These are phyloP conservation scores for Cataglyphis albicans DNA, from an alignment of 2,888 invertebrate species.

Conservation along the genomic window DNA sequence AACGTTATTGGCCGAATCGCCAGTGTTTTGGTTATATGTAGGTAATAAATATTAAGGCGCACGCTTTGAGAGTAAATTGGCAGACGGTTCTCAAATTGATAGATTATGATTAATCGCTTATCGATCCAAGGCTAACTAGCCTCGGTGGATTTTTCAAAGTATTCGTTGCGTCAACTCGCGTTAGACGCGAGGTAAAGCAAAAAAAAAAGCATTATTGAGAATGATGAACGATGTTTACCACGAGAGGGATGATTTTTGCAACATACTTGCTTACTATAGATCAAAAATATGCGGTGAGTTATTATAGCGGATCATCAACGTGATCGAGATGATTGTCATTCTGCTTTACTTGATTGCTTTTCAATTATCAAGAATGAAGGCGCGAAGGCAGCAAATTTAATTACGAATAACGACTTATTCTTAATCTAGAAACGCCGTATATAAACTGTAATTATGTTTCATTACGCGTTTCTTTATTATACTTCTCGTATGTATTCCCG, in stretches of 20 bases:
- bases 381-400: background rate
- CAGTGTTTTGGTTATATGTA: background rate
- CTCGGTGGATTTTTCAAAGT: constrained; percentile 45
- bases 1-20: constrained; percentile 2
- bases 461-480: background rate
- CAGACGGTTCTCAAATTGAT: constrained; percentile 56
- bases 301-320: background rate
- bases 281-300: background rate
- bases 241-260: constrained; percentile 44
- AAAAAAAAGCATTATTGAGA: constrained; percentile 43
- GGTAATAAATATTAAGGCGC: constrained; percentile 40
- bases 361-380: background rate
- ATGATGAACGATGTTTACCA: constrained; percentile 56
- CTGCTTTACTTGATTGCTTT: constrained; percentile 8
- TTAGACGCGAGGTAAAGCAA: constrained; percentile 39
- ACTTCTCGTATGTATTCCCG: background rate
- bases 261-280: background rate
- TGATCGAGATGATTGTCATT: constrained; percentile 2
- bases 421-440: background rate
- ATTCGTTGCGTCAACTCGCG: constrained; percentile 45
- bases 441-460: constrained; percentile 8
- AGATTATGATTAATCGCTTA: constrained; percentile 61
- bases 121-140: constrained; percentile 51
- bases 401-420: background rate
- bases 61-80: constrained; percentile 33